Evolutionary conservation across 2,113 vertebrate species (phyloP).

Genomic region (Hassar affinis): DNA sequence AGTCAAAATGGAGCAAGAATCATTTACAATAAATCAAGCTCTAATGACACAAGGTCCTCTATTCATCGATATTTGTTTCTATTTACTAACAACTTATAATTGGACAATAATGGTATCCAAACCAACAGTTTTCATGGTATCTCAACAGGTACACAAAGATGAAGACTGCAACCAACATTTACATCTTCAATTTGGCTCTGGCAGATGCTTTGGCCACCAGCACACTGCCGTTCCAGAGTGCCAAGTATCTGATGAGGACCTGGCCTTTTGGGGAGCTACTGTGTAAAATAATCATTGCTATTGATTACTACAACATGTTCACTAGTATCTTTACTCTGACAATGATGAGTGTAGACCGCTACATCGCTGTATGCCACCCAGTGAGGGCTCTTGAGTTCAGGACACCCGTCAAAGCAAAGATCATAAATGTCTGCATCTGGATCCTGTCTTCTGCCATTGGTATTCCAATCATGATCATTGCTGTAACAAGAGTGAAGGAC

Average conservation of each 20-base stretch:
- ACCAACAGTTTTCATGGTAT: background rate
- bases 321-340: constrained; percentile 98
- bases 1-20: background rate
- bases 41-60: background rate
- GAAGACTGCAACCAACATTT: constrained; percentile 98
- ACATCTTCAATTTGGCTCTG: constrained; percentile 96
- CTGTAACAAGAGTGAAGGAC: constrained; percentile 76
- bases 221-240: constrained; percentile 93
- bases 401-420: constrained; percentile 88
- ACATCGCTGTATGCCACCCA: constrained; percentile 91
- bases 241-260: constrained; percentile 92
- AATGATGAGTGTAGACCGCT: constrained; percentile 98
- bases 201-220: constrained; percentile 90
- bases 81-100: background rate
- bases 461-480: constrained; percentile 92
- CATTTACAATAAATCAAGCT: background rate
- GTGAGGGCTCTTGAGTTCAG: constrained; percentile 92
- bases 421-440: constrained; percentile 97
- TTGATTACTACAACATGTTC: constrained; percentile 99
- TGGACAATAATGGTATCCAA: background rate
- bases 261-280: constrained; percentile 92
- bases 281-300: constrained; percentile 89
- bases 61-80: background rate
- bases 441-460: constrained; percentile 88
- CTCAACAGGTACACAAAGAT: constrained; percentile 90